These are phyloP conservation scores for Hyphantria cunea DNA, from an alignment of 1,140 invertebrate genomes.

Conservation along the genomic window DNA sequence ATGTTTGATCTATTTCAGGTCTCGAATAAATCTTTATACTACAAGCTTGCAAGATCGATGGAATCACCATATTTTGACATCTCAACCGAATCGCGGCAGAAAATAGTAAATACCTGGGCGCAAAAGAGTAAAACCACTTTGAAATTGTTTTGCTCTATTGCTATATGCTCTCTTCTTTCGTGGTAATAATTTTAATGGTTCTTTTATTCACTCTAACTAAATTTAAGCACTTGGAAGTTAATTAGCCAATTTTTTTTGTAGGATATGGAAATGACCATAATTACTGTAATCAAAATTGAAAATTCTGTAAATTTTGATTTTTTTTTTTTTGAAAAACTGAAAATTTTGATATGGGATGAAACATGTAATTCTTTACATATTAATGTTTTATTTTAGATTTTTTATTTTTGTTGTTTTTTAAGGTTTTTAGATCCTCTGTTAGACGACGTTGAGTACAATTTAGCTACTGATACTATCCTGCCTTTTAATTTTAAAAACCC, in stretches of 20 bases:
- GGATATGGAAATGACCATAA: no score
- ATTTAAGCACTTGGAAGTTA: no score
- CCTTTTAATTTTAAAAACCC: constrained; percentile 38
- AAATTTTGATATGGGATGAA: no score
- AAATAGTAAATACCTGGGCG: constrained; percentile 49
- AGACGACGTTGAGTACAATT: constrained; percentile 49
- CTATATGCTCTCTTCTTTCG: constrained; percentile 45
- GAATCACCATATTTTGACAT: constrained; percentile 53
- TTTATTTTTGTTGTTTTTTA: constrained; percentile 34
- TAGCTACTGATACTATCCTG: constrained; percentile 34
- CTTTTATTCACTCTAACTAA: no score
- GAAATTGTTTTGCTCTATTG: constrained; percentile 48
- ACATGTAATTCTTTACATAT: no score
- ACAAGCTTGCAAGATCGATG: constrained; percentile 50
- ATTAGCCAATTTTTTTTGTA: no score
- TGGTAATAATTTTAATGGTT: constrained; percentile 43
- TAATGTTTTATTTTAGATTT: no score
- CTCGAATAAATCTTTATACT: constrained; percentile 45
- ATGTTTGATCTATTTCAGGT: constrained; percentile 36
- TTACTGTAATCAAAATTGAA: no score
- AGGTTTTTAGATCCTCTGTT: constrained; percentile 48
- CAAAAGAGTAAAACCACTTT: constrained; percentile 51
- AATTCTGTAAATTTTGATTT: no score
- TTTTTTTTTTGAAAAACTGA: no score
- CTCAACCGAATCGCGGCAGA: constrained; percentile 39